phyloP scores from a whole-genome alignment of 2,888 invertebrate genomes.

The Carcina quercana region DNA sequence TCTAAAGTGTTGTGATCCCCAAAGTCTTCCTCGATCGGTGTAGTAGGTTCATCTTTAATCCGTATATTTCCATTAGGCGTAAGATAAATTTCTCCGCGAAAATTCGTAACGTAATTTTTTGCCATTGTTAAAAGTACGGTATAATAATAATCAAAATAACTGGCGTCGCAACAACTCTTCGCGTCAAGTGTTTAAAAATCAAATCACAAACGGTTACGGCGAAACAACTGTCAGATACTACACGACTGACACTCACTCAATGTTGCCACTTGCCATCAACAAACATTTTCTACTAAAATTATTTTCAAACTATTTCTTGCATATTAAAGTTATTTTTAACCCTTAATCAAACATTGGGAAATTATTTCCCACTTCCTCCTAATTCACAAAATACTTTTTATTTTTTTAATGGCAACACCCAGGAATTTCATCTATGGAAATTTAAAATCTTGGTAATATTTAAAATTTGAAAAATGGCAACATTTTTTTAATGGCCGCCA shows the following conservation, averaged over 20 bases:
- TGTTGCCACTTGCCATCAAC: too few species aligned
- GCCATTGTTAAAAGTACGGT: conserved; percentile 33
- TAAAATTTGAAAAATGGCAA: conserved; percentile 4
- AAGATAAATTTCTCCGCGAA: conserved; percentile 49
- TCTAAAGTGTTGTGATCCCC: conserved; percentile 43
- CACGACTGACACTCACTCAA: too few species aligned
- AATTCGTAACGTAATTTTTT: conserved; percentile 45
- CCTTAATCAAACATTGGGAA: conserved; percentile 8
- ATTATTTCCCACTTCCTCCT: conserved; percentile 8
- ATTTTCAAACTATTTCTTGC: too few species aligned
- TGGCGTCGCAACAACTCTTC: too few species aligned
- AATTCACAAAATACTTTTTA: conserved; percentile 7
- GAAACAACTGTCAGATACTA: too few species aligned
- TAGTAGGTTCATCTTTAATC: conserved; percentile 51
- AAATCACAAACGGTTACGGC: too few species aligned
- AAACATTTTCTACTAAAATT: too few species aligned
- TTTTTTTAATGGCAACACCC: conserved; percentile 8
- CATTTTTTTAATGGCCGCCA: conserved; percentile 3
- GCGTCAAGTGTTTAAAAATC: too few species aligned
- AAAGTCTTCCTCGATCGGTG: conserved; percentile 52
- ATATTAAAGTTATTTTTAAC: too few species aligned
- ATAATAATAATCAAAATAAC: too few species aligned
- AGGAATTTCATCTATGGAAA: conserved; percentile 4
- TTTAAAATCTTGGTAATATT: conserved; percentile 6
- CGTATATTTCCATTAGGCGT: conserved; percentile 37